Conservation (phyloP, 2,113 vertebrate genomes). For the Speoplatyrhinus poulsoni region DNA sequence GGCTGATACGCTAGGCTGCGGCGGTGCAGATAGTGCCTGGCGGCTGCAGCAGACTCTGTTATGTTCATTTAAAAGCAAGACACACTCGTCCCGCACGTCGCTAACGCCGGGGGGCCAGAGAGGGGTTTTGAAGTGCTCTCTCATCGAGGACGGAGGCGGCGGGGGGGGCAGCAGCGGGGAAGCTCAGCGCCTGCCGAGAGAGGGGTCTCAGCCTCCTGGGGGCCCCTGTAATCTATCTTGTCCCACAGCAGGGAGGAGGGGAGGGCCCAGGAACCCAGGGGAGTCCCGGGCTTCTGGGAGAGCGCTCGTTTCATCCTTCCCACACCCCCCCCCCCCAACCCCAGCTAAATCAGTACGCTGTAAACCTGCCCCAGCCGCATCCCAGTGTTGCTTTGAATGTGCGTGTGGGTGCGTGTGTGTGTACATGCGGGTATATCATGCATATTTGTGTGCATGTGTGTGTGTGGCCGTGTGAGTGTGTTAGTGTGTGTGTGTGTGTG, state of each 20-base stretch:
- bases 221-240: slow-evolving; percentile 62
- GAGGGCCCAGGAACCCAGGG: slow-evolving; percentile 46
- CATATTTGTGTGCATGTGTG: no score
- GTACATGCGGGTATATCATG: no score
- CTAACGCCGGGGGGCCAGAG: slow-evolving; percentile 28
- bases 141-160: slow-evolving; percentile 7
- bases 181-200: slow-evolving; percentile 40
- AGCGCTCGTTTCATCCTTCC: slow-evolving; percentile 51
- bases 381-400: slow-evolving; percentile 28
- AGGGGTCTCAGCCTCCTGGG: slow-evolving; percentile 43
- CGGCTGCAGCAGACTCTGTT: slow-evolving; percentile 34
- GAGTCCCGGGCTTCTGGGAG: slow-evolving; percentile 43
- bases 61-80: slow-evolving; percentile 47
- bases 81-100: slow-evolving; percentile 29
- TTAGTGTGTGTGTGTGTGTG: no score
- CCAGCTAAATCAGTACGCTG: slow-evolving; percentile 43
- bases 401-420: not conserved
- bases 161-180: slow-evolving; percentile 35
- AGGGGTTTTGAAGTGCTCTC: slow-evolving; percentile 31
- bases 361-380: slow-evolving; percentile 52
- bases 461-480: no score
- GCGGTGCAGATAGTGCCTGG: slow-evolving; percentile 36
- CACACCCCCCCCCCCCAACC: not conserved
- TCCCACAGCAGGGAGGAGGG: slow-evolving; percentile 51
- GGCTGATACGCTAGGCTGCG: not conserved